A percentile compares a stretch with the other conserved stretches of the same genome.
phyloP scores from a whole-genome alignment of 92 coral and sea anemone species.

The Porites cylindrica region DNA sequence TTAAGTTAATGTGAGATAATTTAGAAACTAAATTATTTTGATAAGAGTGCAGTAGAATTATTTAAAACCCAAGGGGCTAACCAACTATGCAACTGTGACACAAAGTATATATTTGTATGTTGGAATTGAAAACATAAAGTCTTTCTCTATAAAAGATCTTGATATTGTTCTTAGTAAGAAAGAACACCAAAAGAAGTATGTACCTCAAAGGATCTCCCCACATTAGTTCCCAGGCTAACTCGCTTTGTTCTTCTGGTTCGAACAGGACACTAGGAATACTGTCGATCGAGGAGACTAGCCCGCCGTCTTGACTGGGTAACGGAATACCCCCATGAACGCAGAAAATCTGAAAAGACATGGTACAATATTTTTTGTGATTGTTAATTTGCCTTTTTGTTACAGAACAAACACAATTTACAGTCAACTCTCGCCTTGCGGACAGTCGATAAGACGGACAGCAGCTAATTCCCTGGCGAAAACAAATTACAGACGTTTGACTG shows the following conservation, averaged over 20 bases:
- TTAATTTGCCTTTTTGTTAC: too few species aligned
- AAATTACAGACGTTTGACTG: too few species aligned
- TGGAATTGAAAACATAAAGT: neutral
- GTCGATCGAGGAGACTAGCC: slow-evolving; percentile 75
- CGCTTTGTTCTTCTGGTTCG: slow-evolving; percentile 81
- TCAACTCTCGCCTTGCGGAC: too few species aligned
- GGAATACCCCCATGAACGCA: slow-evolving; percentile 97
- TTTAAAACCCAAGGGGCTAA: too few species aligned
- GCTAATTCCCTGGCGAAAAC: too few species aligned
- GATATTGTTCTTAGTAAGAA: neutral
- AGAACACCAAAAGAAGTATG: neutral
- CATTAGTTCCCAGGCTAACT: slow-evolving; percentile 93
- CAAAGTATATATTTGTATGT: too few species aligned
- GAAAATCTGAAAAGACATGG: slow-evolving; percentile 60
- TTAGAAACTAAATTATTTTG: too few species aligned
- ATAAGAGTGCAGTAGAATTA: too few species aligned
- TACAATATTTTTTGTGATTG: neutral
- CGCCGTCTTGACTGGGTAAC: slow-evolving; percentile 82
- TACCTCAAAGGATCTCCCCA: slow-evolving; percentile 96
- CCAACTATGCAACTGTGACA: too few species aligned
- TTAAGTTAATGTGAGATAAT: too few species aligned
- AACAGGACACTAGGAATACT: slow-evolving; percentile 62
- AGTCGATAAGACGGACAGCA: too few species aligned
- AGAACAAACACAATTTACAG: too few species aligned
- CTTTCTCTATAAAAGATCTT: neutral